Evolutionary conservation across 2,797 vertebrate genomes (phyloP).

Genomic region (Chaetodon trifasciatus): DNA sequence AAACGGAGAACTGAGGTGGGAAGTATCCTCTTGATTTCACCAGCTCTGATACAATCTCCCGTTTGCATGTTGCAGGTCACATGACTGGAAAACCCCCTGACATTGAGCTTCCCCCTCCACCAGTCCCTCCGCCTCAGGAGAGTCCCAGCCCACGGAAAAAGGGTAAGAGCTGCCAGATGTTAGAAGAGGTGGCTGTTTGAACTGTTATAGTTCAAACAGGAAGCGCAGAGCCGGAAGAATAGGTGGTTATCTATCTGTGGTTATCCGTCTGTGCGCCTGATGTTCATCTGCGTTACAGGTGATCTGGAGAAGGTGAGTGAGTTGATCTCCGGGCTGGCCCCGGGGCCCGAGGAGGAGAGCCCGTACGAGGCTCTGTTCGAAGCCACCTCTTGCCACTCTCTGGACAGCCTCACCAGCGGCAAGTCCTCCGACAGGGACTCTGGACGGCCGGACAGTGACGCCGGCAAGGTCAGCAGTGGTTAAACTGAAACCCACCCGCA

Average conservation of each 20-base stretch:
- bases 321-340: conserved; percentile 88
- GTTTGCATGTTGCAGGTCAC: conserved; percentile 76
- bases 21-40: conserved; percentile 27
- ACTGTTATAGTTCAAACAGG: not conserved
- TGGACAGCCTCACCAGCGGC: conserved; percentile 95
- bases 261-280: not conserved
- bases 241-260: not conserved
- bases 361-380: conserved; percentile 95
- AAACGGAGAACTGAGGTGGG: not conserved
- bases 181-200: not conserved
- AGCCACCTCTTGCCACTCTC: conserved; percentile 94
- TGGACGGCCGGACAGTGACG: conserved; percentile 87
- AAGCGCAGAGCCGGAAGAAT: not conserved
- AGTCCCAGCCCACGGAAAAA: conserved; percentile 81
- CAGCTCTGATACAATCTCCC: conserved; percentile 31
- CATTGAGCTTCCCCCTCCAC: conserved; percentile 84
- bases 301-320: conserved; percentile 90
- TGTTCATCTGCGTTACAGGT: conserved; percentile 72
- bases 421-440: conserved; percentile 95
- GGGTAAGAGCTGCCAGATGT: conserved; percentile 65
- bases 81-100: conserved; percentile 82
- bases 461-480: conserved; percentile 80
- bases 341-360: conserved; percentile 89
- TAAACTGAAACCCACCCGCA: not conserved
- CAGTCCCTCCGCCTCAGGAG: conserved; percentile 82